These are phyloP conservation scores for Acleris emargana DNA, from an alignment of 2,888 invertebrate species.

Conservation along the genomic window DNA sequence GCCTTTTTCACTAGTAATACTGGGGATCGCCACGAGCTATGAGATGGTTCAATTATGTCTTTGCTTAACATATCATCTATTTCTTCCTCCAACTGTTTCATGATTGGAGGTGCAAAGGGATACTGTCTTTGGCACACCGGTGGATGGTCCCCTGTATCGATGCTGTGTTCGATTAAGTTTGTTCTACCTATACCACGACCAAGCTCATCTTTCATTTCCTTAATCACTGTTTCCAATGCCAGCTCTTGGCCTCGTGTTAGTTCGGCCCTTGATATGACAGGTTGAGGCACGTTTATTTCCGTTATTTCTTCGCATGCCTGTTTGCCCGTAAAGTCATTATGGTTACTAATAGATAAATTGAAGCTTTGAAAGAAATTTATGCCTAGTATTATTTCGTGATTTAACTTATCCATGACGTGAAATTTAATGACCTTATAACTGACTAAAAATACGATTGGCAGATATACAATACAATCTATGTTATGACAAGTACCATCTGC, in stretches of 20 bases:
- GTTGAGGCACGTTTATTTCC: no score
- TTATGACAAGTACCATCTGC: no score
- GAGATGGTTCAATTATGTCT: slow-evolving; percentile 26
- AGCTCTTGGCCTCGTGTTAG: neutral
- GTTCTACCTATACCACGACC: neutral
- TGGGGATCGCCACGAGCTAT: slow-evolving; percentile 36
- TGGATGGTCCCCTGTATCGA: neutral
- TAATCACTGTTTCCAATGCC: neutral
- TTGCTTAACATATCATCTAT: slow-evolving; percentile 16
- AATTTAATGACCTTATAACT: neutral
- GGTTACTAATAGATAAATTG: neutral
- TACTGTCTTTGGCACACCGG: slow-evolving; percentile 31
- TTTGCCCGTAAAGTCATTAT: neutral
- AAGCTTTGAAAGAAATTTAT: neutral
- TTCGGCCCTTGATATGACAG: neutral
- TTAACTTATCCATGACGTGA: neutral
- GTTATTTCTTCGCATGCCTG: neutral
- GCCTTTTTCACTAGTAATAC: slow-evolving; percentile 28
- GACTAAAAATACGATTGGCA: neutral
- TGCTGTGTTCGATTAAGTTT: neutral
- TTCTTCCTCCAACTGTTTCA: slow-evolving; percentile 14
- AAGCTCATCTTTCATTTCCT: neutral
- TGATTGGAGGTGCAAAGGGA: slow-evolving; percentile 18
- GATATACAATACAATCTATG: no score
- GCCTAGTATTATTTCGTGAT: neutral